phyloP scores from a whole-genome alignment of 2,113 vertebrate species.

The Catharus bicknelli region DNA sequence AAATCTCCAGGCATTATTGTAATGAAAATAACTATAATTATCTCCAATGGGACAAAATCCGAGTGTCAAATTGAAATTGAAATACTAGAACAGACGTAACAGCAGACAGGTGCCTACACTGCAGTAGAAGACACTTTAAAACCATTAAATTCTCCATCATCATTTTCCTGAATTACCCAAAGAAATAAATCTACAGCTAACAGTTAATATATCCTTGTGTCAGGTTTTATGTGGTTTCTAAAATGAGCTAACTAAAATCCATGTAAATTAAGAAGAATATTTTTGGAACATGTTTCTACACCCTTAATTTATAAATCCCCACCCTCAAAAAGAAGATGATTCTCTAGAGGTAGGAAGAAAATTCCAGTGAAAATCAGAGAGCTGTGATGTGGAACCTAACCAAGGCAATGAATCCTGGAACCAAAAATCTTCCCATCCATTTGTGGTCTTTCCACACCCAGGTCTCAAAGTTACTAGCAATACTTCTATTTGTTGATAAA shows the following conservation, averaged over 20 bases:
- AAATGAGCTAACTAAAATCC: not conserved
- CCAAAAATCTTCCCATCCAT: not conserved
- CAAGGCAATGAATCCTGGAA: not conserved
- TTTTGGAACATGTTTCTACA: not conserved
- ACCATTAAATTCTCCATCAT: not conserved
- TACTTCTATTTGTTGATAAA: not conserved
- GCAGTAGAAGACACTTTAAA: not conserved
- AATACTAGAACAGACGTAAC: not conserved
- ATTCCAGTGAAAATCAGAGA: not conserved
- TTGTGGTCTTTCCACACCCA: not conserved
- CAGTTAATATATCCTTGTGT: not conserved
- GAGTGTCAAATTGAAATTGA: not conserved
- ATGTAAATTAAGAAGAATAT: not conserved
- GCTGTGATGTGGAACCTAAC: not conserved
- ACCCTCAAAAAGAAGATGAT: not conserved
- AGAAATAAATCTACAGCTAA: not conserved
- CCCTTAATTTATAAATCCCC: not conserved
- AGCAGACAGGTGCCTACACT: not conserved
- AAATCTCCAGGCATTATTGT: not conserved
- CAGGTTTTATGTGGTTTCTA: not conserved
- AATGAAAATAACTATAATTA: constrained; percentile 35
- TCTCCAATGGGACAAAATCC: not conserved
- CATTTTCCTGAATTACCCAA: not conserved
- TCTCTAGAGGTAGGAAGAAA: not conserved
- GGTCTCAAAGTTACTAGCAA: not conserved